A percentile compares a stretch with the other conserved stretches of the same genome.
phyloP scores from a whole-genome alignment of 2,113 vertebrate species.

The Seriola rivoliana region DNA sequence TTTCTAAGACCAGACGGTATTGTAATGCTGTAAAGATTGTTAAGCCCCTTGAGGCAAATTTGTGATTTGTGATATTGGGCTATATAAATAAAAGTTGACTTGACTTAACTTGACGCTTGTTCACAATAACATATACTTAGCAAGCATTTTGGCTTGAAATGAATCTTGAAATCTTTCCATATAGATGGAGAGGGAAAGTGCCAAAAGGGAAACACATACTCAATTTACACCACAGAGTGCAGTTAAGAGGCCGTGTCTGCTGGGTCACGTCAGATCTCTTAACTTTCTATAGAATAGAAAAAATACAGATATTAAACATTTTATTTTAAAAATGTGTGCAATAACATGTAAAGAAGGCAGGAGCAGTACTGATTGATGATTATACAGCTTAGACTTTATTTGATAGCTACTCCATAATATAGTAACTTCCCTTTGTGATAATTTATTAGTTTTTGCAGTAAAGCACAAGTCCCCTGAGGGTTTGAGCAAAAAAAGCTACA shows the following conservation, averaged over 20 bases:
- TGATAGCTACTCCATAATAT: no score
- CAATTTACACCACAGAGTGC: background rate
- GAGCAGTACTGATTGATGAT: no score
- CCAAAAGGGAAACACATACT: background rate
- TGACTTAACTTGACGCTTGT: background rate
- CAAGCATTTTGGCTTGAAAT: background rate
- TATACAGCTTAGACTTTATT: no score
- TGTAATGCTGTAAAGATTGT: background rate
- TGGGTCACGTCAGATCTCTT: background rate
- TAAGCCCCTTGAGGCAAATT: background rate
- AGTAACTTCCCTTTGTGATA: no score
- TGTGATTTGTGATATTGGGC: background rate
- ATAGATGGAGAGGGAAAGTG: background rate
- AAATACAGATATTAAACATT: no score
- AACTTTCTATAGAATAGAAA: background rate
- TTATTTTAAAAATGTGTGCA: no score
- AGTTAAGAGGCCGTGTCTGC: background rate
- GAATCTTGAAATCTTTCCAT: conserved; percentile 5
- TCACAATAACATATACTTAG: background rate
- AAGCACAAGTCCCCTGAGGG: no score
- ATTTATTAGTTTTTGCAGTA: no score
- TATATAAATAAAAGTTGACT: background rate
- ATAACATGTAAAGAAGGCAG: no score
- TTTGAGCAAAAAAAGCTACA: no score
- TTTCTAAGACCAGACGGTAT: background rate